These are phyloP conservation scores for Lutjanus campechanus DNA, from an alignment of 2,797 vertebrate species.

Conservation along the genomic window DNA sequence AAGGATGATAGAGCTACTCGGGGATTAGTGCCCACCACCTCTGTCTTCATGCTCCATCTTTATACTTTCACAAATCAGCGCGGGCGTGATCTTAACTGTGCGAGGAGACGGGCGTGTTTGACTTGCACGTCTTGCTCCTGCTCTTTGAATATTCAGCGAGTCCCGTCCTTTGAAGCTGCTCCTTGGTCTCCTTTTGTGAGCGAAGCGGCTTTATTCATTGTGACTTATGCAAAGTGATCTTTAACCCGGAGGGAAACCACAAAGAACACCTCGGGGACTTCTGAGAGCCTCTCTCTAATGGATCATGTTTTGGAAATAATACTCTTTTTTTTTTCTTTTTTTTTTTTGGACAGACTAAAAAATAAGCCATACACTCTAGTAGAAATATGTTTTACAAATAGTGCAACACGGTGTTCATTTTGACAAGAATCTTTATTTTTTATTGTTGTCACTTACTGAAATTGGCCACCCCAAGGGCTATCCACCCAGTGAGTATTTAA, in stretches of 20 bases:
- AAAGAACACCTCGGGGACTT: conserved; percentile 46
- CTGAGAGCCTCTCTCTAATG: background rate
- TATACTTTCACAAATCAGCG: conserved; percentile 66
- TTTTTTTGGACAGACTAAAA: background rate
- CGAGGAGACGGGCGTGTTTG: conserved; percentile 57
- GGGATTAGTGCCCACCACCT: conserved; percentile 38
- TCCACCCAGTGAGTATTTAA: too few species aligned
- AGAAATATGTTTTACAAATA: background rate
- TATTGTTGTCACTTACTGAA: too few species aligned
- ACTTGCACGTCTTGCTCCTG: conserved; percentile 66
- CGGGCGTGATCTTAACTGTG: conserved; percentile 37
- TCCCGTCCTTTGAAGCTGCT: conserved; percentile 68
- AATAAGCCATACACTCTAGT: background rate
- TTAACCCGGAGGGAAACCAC: conserved; percentile 72
- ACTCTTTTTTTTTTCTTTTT: too few species aligned
- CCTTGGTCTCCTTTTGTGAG: conserved; percentile 56
- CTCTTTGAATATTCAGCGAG: conserved; percentile 75
- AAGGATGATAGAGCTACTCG: conserved; percentile 35
- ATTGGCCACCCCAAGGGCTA: too few species aligned
- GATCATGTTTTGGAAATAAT: conserved; percentile 17
- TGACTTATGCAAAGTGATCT: conserved; percentile 80
- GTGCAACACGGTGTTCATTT: background rate
- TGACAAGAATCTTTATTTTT: too few species aligned
- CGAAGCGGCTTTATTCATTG: conserved; percentile 71
- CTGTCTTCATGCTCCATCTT: conserved; percentile 43